Evolutionary conservation across 1,140 invertebrate species (phyloP).

Genomic region (Proales similis): DNA sequence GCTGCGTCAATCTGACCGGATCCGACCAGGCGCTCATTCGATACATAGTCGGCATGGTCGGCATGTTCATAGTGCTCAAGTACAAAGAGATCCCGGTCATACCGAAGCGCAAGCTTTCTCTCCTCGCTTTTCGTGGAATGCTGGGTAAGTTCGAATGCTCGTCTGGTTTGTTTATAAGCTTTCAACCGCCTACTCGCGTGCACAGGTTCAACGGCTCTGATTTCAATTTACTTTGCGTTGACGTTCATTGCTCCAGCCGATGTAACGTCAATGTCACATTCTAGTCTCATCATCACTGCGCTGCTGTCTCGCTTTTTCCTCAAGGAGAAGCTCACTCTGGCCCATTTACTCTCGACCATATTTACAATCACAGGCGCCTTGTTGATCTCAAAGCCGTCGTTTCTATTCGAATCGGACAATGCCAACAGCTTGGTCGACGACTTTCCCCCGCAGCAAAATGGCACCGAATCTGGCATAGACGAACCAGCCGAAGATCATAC

Average conservation of each 20-base stretch:
- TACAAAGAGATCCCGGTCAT: constrained; percentile 6
- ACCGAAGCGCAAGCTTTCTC: constrained; percentile 1
- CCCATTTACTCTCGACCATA: constrained; percentile 10
- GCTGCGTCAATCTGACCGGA: not conserved
- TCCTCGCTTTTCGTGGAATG: constrained; percentile 5
- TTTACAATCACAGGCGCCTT: constrained; percentile 11
- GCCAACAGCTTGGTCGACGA: no score
- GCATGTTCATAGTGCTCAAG: constrained; percentile 12
- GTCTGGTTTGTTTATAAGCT: no score
- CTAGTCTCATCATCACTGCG: constrained; percentile 27
- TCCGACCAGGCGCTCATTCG: constrained; percentile 24
- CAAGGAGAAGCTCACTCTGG: constrained; percentile 23
- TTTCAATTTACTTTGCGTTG: constrained; percentile 30
- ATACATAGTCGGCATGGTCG: not conserved
- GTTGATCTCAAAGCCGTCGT: constrained; percentile 28
- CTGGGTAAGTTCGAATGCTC: no score
- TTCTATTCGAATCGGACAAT: constrained; percentile 6
- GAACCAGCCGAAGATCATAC: constrained; percentile 3
- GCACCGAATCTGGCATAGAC: no score
- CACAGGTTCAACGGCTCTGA: constrained; percentile 17
- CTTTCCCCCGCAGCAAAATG: no score
- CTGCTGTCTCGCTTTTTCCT: constrained; percentile 33
- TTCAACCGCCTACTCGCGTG: no score
- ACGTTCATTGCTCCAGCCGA: constrained; percentile 26
- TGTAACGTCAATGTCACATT: constrained; percentile 12